These are phyloP conservation scores for Takifugu bimaculatus DNA, from an alignment of 2,113 vertebrate genomes.

Conservation along the genomic window DNA sequence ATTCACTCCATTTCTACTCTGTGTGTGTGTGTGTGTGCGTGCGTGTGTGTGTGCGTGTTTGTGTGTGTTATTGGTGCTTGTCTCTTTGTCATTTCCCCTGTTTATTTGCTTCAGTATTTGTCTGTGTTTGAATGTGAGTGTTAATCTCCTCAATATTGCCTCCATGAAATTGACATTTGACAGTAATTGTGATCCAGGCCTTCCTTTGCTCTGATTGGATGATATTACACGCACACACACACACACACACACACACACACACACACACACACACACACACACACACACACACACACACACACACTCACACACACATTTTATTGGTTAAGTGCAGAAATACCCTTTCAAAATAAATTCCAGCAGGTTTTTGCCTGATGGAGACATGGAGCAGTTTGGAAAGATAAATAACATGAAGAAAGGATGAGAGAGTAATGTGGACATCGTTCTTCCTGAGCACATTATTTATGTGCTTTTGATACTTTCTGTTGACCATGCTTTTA, in stretches of 20 bases:
- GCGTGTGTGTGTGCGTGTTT: constrained; percentile 16
- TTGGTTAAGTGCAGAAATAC: constrained; percentile 35
- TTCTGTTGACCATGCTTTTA: too few relatives aligned
- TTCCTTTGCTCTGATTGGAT: constrained; percentile 73
- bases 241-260: background rate
- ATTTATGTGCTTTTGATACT: too few relatives aligned
- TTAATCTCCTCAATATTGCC: constrained; percentile 82
- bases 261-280: too few relatives aligned
- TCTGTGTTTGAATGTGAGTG: constrained; percentile 33
- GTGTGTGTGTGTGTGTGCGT: constrained; percentile 28
- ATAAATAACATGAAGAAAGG: background rate
- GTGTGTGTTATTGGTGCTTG: constrained; percentile 4
- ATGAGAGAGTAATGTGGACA: background rate
- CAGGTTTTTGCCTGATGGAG: constrained; percentile 15
- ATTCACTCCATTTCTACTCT: constrained; percentile 31
- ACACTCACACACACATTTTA: constrained; percentile 61
- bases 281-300: constrained; percentile 51
- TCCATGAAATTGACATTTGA: constrained; percentile 94
- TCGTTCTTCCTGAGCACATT: too few relatives aligned
- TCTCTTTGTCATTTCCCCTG: constrained; percentile 27
- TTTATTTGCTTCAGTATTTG: constrained; percentile 13
- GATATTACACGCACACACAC: constrained; percentile 69
- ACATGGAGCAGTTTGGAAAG: constrained; percentile 13
- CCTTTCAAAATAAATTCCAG: constrained; percentile 69
- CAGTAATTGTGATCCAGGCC: constrained; percentile 82